phyloP scores from a whole-genome alignment of 2,113 vertebrate genomes.

The Ascaphus truei region DNA sequence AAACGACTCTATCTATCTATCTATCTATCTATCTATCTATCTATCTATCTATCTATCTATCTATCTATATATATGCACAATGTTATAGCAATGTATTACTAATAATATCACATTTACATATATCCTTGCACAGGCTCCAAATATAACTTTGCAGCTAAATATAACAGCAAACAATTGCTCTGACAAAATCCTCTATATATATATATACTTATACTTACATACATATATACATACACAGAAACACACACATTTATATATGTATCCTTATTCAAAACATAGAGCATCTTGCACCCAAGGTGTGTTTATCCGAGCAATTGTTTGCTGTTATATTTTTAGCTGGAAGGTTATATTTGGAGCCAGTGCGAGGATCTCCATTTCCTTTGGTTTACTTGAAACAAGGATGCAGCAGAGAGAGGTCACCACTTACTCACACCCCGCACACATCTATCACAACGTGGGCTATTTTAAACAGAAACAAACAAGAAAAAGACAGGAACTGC shows the following conservation, averaged over 20 bases:
- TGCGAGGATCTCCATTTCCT: slow-evolving; percentile 63
- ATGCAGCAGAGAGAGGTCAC: slow-evolving; percentile 59
- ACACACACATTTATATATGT: neutral
- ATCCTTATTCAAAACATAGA: neutral
- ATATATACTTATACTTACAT: neutral
- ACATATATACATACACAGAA: neutral
- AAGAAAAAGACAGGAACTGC: neutral
- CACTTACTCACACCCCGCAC: slow-evolving; percentile 45
- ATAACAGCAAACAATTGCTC: too few relatives aligned
- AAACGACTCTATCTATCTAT: neutral
- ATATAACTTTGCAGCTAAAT: too few relatives aligned
- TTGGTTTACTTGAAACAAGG: slow-evolving; percentile 51
- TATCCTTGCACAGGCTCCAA: too few relatives aligned
- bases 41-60: too few relatives aligned
- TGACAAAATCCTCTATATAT: too few relatives aligned
- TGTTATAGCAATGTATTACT: neutral
- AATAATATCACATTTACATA: too few relatives aligned
- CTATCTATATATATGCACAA: neutral
- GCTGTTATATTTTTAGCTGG: slow-evolving; percentile 53
- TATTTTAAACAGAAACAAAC: slow-evolving; percentile 21
- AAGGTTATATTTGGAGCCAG: slow-evolving; percentile 60
- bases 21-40: neutral
- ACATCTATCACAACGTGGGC: slow-evolving; percentile 9
- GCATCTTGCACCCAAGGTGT: neutral
- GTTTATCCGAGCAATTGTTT: slow-evolving; percentile 23